Base-by-base conservation (phyloP, 2,113 vertebrate species). In the Alosa alosa region DNA sequence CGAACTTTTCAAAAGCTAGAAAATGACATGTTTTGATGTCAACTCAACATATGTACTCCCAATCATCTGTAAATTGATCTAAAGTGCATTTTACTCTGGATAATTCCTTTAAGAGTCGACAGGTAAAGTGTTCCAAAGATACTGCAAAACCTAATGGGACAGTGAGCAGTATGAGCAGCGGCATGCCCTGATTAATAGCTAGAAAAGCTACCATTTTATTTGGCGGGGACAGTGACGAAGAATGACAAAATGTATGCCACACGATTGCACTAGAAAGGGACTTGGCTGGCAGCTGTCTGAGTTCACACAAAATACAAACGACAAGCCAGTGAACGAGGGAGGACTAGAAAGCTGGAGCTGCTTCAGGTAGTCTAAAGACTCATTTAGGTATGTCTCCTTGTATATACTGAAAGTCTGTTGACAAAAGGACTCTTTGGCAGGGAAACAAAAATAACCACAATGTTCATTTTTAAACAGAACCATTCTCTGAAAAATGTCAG, bases 201-300 rank as follows among this genome's bases (percentile, higher is more conserved):
- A 78, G 31, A 15, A 39, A 17, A 39, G 72, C 45, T 44, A 41
- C 55, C 11, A 82, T 81, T 82, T 85, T 55, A 60, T 85, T 82
- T 86, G 31, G 46, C 15, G 8, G 31, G 25, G 64, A 82, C 20
- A 44, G 25, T 60, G 81, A 78, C 4, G 36, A 78, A 17, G 72
- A 78, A 39, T 78, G 72, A 39, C 36, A 39, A 39, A 78, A 78
- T 36, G 4, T 5, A 36, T 4, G 72, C 31, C 72, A 39, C 31
- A 39, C 39, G 72, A 78, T 72, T 72, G n/a, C 22, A 72, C 64
- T 72, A 25, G 64, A 8, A 72, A 72, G 6, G 25, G 25, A 72
- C n/a, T 31, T 72, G 64, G 64, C 64, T 72, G n/a, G 25, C 8
- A 78, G 72, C 31, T 78, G 25, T 9, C 36, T 39, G 31, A 78